These are phyloP conservation scores for Zonitis immaculata DNA, from an alignment of 2,888 invertebrate genomes.

Conservation along the genomic window DNA sequence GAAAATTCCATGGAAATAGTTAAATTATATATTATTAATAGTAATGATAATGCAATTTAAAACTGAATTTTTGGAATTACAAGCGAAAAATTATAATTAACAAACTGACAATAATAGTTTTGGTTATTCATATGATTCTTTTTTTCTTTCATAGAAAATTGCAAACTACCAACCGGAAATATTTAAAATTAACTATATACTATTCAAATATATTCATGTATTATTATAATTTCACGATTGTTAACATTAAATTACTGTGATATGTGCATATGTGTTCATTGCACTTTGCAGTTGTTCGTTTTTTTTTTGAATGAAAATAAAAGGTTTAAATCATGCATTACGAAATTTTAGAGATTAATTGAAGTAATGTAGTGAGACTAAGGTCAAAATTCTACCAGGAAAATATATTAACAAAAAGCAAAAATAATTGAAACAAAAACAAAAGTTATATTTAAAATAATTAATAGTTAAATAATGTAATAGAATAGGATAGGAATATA, in stretches of 20 bases:
- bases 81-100: no score
- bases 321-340: not conserved
- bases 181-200: not conserved
- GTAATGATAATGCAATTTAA: no score
- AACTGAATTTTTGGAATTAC: no score
- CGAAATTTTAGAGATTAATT: not conserved
- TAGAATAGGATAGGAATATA: not conserved
- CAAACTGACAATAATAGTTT: no score
- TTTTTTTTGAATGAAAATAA: not conserved
- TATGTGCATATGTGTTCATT: not conserved
- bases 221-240: not conserved
- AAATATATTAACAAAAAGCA: not conserved
- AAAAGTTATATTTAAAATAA: not conserved
- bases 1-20: no score
- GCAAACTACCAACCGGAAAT: not conserved
- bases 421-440: no score
- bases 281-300: not conserved
- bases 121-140: no score
- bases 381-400: not conserved
- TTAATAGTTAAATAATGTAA: not conserved
- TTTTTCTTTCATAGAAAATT: no score
- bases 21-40: no score
- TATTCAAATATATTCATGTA: not conserved
- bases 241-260: not conserved
- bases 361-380: not conserved